Conservation (phyloP, 2,888 invertebrate genomes). For the Harmothoe impar region DNA sequence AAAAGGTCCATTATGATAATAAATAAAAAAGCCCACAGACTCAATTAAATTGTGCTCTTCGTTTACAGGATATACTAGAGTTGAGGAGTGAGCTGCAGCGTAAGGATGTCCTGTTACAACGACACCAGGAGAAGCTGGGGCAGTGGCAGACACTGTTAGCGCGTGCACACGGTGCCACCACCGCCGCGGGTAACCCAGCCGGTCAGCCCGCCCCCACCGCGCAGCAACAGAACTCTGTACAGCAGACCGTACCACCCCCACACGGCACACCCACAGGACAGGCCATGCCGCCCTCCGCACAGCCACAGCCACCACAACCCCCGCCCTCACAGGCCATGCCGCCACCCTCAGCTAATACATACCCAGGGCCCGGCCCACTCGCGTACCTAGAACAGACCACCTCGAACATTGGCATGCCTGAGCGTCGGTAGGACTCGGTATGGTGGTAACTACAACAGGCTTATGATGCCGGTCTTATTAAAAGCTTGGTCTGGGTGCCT, state of each 20-base stretch:
- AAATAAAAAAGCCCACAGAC: too few species aligned
- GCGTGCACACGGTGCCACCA: slow-evolving; percentile 71
- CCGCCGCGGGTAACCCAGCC: background rate
- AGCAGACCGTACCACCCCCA: slow-evolving; percentile 66
- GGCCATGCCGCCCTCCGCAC: slow-evolving; percentile 69
- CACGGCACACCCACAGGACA: background rate
- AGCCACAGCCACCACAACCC: slow-evolving; percentile 59
- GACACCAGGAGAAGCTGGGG: slow-evolving; percentile 94
- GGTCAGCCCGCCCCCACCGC: slow-evolving; percentile 68
- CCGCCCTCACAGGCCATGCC: slow-evolving; percentile 76
- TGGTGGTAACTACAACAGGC: background rate
- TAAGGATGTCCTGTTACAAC: slow-evolving; percentile 94
- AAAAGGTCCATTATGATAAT: too few species aligned
- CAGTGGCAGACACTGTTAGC: slow-evolving; percentile 93
- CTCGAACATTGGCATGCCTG: slow-evolving; percentile 91
- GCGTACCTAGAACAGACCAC: slow-evolving; percentile 95
- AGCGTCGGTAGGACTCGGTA: slow-evolving; percentile 57
- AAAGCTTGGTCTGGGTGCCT: background rate
- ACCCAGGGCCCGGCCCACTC: slow-evolving; percentile 87
- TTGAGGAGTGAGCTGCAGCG: slow-evolving; percentile 91
- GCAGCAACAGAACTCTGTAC: slow-evolving; percentile 57
- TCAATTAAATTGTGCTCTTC: too few species aligned
- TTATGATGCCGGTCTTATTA: background rate
- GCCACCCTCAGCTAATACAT: slow-evolving; percentile 68
- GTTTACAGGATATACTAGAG: slow-evolving; percentile 90